Percentiles rank a stretch among this genome's conserved stretches.
Evolutionary conservation across 2,888 invertebrate genomes (phyloP).

Genomic region (Ophion ellenae): DNA sequence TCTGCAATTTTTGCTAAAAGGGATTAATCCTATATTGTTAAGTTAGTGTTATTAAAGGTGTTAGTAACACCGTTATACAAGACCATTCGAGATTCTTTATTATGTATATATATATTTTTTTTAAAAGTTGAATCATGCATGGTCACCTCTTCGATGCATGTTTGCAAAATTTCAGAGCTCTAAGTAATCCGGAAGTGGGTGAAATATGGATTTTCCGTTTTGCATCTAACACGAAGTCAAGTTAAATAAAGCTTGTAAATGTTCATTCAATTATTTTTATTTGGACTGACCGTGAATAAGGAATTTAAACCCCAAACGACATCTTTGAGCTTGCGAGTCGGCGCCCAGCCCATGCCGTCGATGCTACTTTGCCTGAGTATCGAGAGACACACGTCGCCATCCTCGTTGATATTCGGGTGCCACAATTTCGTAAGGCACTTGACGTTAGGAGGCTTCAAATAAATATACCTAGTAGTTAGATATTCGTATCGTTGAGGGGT

Average conservation of each 20-base stretch:
- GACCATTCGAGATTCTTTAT: no score
- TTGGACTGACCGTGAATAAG: conserved; percentile 92
- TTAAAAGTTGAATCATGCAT: no score
- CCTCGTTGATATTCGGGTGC: conserved; percentile 98
- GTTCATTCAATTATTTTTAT: neutral
- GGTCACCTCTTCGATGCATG: no score
- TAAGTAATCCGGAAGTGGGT: no score
- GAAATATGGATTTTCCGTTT: no score
- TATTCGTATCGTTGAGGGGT: conserved; percentile 21
- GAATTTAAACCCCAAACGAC: conserved; percentile 97
- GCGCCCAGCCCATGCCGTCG: conserved; percentile 97
- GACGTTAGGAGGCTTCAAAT: conserved; percentile 94
- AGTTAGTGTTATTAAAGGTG: no score
- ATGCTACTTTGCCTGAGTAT: conserved; percentile 95
- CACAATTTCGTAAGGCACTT: conserved; percentile 96
- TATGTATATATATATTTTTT: no score
- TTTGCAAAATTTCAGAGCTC: no score
- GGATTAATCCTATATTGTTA: no score
- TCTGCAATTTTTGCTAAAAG: no score
- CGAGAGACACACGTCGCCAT: conserved; percentile 96
- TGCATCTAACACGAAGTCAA: no score
- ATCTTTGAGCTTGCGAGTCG: conserved; percentile 95
- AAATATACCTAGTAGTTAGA: neutral
- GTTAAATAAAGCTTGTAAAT: neutral
- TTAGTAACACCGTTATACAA: no score